These are phyloP conservation scores for Homarus americanus DNA, from an alignment of 1,140 invertebrate genomes.

Conservation along the genomic window DNA sequence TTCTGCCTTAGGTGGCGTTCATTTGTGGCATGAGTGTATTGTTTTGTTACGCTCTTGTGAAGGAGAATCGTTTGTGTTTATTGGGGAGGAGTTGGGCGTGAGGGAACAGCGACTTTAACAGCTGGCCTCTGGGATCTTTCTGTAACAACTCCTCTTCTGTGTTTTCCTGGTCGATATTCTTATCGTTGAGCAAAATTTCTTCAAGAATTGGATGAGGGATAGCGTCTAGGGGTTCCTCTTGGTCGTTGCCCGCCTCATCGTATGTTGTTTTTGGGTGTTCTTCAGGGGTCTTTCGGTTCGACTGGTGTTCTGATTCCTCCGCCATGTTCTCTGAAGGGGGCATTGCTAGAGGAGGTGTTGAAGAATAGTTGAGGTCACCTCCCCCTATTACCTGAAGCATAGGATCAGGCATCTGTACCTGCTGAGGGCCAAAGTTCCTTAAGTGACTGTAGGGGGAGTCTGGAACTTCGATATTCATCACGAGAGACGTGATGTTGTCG, in stretches of 20 bases:
- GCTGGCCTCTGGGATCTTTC: not conserved
- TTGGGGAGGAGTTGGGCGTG: conserved; percentile 13
- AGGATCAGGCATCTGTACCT: not conserved
- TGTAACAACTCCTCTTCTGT: not conserved
- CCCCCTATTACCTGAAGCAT: too few species aligned
- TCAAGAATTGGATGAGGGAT: not conserved
- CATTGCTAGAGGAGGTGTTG: not conserved
- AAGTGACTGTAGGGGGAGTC: not conserved
- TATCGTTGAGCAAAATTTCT: not conserved
- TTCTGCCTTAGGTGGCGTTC: too few species aligned
- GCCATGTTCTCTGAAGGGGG: not conserved
- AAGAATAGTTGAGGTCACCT: not conserved
- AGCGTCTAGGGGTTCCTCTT: not conserved
- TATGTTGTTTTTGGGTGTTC: not conserved
- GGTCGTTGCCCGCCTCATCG: not conserved
- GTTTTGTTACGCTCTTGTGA: too few species aligned
- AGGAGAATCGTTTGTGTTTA: not conserved
- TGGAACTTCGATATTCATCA: not conserved
- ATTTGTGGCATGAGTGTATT: too few species aligned
- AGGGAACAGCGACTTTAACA: not conserved
- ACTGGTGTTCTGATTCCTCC: not conserved
- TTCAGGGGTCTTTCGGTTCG: not conserved
- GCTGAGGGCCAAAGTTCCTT: not conserved
- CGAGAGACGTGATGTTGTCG: not conserved
- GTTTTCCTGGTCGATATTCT: not conserved